Evolutionary conservation across 2,797 vertebrate genomes (phyloP).

Genomic region (Eptatretus atami): DNA sequence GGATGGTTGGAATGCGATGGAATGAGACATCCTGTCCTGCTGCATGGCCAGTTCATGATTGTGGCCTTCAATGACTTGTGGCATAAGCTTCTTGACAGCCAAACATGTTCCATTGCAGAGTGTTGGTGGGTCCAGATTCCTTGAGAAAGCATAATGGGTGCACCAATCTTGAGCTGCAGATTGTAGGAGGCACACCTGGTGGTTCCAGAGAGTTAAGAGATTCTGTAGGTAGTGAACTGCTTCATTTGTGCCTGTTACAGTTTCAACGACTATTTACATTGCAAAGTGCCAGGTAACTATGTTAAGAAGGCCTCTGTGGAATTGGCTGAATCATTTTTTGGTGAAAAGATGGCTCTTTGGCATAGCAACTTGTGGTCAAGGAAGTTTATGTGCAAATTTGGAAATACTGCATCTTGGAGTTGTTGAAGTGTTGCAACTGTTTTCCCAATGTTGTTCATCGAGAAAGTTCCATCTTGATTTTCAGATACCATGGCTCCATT

Average conservation of each 20-base stretch:
- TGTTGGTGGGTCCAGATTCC: too few species aligned
- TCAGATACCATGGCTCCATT: constrained; percentile 1
- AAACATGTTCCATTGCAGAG: background rate
- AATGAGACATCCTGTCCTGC: background rate
- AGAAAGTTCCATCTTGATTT: background rate
- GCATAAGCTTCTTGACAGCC: background rate
- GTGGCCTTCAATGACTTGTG: background rate
- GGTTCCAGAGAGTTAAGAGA: too few species aligned
- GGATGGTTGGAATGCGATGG: background rate
- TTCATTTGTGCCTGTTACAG: background rate
- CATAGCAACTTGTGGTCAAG: background rate
- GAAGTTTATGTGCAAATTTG: background rate
- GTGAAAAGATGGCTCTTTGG: constrained; percentile 2
- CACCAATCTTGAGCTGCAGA: too few species aligned
- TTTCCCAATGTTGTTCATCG: constrained; percentile 2
- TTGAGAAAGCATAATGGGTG: too few species aligned
- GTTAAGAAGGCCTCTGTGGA: background rate
- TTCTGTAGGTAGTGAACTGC: too few species aligned
- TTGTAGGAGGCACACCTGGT: too few species aligned
- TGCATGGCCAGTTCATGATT: background rate
- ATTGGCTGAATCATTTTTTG: background rate
- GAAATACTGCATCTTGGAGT: background rate
- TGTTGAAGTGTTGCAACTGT: constrained; percentile 1
- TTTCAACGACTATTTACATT: background rate
- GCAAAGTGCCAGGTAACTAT: background rate